phyloP scores from a whole-genome alignment of 2,797 vertebrate species.

The Choloepus didactylus region DNA sequence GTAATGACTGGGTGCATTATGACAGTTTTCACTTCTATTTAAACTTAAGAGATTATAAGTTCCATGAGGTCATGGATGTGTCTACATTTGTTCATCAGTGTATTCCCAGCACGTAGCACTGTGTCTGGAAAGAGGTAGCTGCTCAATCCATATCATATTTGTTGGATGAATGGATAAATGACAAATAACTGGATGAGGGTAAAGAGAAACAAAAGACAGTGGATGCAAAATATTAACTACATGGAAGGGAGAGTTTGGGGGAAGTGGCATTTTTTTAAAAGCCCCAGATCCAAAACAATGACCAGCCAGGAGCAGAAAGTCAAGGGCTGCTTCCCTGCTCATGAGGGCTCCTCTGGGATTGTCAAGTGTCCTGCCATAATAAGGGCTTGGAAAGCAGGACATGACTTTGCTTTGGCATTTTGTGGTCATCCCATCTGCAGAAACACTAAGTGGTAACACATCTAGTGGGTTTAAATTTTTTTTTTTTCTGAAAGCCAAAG shows the following conservation, averaged over 20 bases:
- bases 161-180: neutral
- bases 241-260: neutral
- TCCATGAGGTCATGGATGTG: neutral
- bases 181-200: neutral
- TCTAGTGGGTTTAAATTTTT: neutral
- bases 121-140: neutral
- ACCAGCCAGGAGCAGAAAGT: neutral
- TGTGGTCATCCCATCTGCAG: slow-evolving; percentile 62
- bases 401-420: slow-evolving; percentile 9
- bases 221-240: neutral
- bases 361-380: fast-evolving
- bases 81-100: fast-evolving
- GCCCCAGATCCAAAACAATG: neutral
- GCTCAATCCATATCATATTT: neutral
- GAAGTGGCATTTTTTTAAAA: neutral
- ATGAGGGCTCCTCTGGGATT: neutral
- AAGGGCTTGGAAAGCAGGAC: neutral
- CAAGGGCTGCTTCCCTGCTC: neutral
- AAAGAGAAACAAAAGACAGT: neutral
- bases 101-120: too few species aligned
- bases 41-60: neutral
- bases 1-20: neutral
- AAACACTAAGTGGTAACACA: neutral
- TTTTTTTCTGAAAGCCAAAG: neutral
- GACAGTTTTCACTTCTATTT: neutral